Evolutionary conservation across 2,797 vertebrate genomes (phyloP).

Genomic region (Tangara arthus): DNA sequence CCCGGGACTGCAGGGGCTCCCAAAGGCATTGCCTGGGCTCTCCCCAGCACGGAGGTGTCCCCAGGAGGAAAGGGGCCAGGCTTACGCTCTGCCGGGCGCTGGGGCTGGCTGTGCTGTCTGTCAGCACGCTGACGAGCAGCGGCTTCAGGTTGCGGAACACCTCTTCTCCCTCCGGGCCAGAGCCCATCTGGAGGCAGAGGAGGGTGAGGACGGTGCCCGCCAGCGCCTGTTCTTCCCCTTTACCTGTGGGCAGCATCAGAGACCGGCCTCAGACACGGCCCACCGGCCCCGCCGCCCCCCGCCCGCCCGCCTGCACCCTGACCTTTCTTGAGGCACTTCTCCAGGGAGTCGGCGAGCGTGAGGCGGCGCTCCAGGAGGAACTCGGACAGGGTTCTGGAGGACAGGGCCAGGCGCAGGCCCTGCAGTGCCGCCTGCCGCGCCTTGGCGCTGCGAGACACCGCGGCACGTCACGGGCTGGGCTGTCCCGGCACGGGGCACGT

Average conservation of each 20-base stretch:
- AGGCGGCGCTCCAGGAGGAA: slow-evolving; percentile 87
- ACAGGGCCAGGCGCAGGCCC: slow-evolving; percentile 84
- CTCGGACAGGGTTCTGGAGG: slow-evolving; percentile 81
- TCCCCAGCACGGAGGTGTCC: neutral
- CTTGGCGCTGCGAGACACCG: slow-evolving; percentile 71
- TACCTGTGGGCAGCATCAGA: slow-evolving; percentile 74
- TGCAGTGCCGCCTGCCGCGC: slow-evolving; percentile 85
- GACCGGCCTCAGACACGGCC: neutral
- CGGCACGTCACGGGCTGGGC: neutral
- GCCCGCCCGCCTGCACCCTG: neutral
- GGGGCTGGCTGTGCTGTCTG: slow-evolving; percentile 80
- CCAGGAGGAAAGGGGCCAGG: neutral
- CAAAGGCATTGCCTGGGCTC: neutral
- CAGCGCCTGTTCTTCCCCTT: slow-evolving; percentile 89
- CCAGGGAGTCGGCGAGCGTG: slow-evolving; percentile 86
- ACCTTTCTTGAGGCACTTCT: slow-evolving; percentile 87
- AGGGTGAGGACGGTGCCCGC: slow-evolving; percentile 84
- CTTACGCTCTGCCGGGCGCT: slow-evolving; percentile 88
- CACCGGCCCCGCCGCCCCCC: fast-evolving
- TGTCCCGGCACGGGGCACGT: neutral
- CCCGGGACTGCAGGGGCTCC: fast-evolving
- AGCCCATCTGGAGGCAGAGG: slow-evolving; percentile 91
- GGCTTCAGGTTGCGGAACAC: slow-evolving; percentile 85
- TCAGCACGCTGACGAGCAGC: slow-evolving; percentile 82
- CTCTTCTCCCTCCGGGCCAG: slow-evolving; percentile 86